Evolutionary conservation across 1,140 invertebrate genomes (phyloP), one percentile per base, ranked within the genome.

Genomic region (Brachionus paranguensis): DNA sequence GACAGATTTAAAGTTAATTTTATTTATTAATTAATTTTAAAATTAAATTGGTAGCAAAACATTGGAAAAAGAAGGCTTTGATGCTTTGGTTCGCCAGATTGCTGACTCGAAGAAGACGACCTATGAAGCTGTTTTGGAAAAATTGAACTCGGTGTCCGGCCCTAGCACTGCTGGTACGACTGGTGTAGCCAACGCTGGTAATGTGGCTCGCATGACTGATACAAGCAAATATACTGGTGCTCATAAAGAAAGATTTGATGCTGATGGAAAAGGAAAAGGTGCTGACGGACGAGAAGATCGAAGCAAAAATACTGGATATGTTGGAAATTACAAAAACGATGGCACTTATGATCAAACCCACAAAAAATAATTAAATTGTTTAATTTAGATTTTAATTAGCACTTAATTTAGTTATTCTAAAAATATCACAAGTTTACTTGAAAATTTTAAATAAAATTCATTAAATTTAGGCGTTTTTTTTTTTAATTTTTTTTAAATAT

Each of bases 141-240:
- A 84, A 20, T 45, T 84, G 4, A 76, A 50, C 53, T 74, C 68
- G 3, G 45, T 72, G 0, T 65, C 45, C 17, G 83, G 83, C 4
- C 83, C 83, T 20, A 74, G 68, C 43, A 53, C 60, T 33, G 68
- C 65, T 60, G 60, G 60, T 12, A 72, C 68, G 5, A 84, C 83
- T 37, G 85, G 85, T 72, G 70, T 83, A 11, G 83, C 85, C 4
- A 87, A 86, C 70, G 85, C 85, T 12, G 86, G 84, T 24, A 92
- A 94, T 4, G 93, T 96, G 2, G 94, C 95, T 83, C 91, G 95
- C 78, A 87, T 99, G 85, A 98, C 96, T 8, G 90, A 91, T 85
- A 85, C 87, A 12, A 85, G 85, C 2, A 86, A 88, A 37, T 91
- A 91, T 85, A 91, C 91, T 1, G 91, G 91, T n/a, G 86, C 89